Evolutionary conservation across 2,888 invertebrate species (phyloP).

Genomic region (Synergus itoensis): DNA sequence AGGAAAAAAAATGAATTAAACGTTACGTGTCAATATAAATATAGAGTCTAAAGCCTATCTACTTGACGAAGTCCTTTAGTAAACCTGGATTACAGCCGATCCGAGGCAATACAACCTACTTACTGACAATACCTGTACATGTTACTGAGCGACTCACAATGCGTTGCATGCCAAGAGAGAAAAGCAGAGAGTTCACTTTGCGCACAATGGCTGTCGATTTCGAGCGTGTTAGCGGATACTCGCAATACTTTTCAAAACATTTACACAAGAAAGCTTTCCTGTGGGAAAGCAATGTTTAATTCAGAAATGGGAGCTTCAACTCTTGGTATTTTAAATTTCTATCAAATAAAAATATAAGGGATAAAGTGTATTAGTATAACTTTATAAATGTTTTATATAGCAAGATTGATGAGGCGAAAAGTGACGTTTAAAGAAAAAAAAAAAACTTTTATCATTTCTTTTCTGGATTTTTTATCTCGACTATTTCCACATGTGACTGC

Average conservation of each 20-base stretch:
- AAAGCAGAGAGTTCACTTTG: constrained; percentile 34
- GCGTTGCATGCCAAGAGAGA: constrained; percentile 17
- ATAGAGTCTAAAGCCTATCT: constrained; percentile 17
- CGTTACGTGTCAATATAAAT: constrained; percentile 24
- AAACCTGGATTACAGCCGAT: constrained; percentile 29
- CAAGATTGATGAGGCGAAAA: constrained; percentile 22
- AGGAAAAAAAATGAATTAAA: constrained; percentile 7
- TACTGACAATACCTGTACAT: constrained; percentile 38
- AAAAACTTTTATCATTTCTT: not conserved
- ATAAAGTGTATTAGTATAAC: not conserved
- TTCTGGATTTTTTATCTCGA: not conserved
- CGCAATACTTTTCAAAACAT: constrained; percentile 21
- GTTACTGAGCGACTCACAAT: constrained; percentile 31
- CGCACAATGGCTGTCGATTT: constrained; percentile 44
- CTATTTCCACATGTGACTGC: no score
- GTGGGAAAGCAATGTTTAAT: not conserved
- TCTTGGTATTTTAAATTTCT: not conserved
- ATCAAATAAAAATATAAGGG: not conserved
- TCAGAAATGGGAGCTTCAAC: not conserved
- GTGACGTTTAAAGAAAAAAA: not conserved
- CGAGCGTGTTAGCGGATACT: constrained; percentile 34
- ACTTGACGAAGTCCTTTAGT: constrained; percentile 31
- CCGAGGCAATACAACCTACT: constrained; percentile 35
- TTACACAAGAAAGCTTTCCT: constrained; percentile 41
- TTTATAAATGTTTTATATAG: not conserved